phyloP scores from a whole-genome alignment of 64 coral and sea anemone species.

The Orbicella faveolata region DNA sequence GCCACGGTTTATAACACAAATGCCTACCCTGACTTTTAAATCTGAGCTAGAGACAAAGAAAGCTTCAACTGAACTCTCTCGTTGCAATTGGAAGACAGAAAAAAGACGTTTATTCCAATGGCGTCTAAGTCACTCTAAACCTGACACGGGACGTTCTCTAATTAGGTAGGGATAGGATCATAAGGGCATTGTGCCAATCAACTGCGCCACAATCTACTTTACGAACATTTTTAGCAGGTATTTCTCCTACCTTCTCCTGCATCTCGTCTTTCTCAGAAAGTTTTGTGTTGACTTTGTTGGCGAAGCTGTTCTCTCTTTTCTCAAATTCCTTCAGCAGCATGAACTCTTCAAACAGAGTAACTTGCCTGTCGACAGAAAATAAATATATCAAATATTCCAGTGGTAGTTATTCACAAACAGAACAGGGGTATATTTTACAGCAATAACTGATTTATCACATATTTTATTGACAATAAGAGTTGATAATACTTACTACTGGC shows the following conservation, averaged over 20 bases:
- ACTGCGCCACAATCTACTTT: neutral
- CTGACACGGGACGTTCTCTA: no score
- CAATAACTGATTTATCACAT: no score
- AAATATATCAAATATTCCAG: neutral
- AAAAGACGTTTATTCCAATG: no score
- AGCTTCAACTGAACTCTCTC: no score
- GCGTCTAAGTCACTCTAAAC: no score
- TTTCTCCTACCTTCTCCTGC: conserved; percentile 82
- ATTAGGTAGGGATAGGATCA: no score
- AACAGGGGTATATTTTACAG: neutral
- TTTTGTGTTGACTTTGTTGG: conserved; percentile 92
- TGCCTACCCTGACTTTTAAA: no score
- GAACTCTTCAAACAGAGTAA: conserved; percentile 96
- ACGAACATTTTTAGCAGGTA: neutral
- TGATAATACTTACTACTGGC: no score
- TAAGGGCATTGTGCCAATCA: no score
- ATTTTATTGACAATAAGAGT: neutral
- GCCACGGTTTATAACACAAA: no score
- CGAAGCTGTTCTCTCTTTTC: conserved; percentile 95
- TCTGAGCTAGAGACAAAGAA: no score
- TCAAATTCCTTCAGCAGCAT: conserved; percentile 98
- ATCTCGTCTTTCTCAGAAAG: conserved; percentile 90
- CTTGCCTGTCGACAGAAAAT: conserved; percentile 46
- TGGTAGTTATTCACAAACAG: neutral
- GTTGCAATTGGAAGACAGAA: no score